phyloP scores from a whole-genome alignment of 2,113 vertebrate species.

The Boulengeromyrus knoepffleri region DNA sequence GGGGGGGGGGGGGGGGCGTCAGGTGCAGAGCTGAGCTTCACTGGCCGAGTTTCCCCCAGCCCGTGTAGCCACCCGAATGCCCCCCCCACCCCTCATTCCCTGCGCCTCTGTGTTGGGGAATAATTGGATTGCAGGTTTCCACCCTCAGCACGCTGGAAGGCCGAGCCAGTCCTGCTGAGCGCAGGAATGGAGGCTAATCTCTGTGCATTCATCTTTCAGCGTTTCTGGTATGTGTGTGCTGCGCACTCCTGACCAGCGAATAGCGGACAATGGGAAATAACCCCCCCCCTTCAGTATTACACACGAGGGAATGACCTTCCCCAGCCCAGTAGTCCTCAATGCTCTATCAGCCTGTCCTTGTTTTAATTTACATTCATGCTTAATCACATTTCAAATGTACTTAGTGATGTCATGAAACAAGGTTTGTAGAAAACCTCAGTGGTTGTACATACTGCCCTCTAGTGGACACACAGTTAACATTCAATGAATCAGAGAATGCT shows the following conservation, averaged over 20 bases:
- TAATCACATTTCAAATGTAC: background rate
- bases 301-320: background rate
- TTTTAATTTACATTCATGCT: background rate
- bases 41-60: background rate
- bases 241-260: background rate
- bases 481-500: background rate
- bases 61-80: background rate
- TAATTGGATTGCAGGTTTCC: slow-evolving; percentile 58
- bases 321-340: background rate
- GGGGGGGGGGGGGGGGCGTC: slow-evolving; percentile 18
- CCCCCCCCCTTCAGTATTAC: background rate
- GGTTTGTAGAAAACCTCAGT: background rate
- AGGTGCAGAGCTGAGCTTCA: background rate
- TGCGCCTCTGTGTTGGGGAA: slow-evolving; percentile 34
- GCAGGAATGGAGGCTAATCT: background rate
- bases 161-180: background rate
- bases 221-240: background rate
- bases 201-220: slow-evolving; percentile 3
- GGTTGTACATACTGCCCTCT: slow-evolving; percentile 6
- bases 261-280: background rate
- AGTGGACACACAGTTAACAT: background rate
- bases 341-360: background rate
- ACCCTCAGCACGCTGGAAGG: slow-evolving; percentile 15
- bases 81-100: background rate
- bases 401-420: background rate